Conservation (phyloP, 2,797 vertebrate genomes). For the Loriculus beryllinus region DNA sequence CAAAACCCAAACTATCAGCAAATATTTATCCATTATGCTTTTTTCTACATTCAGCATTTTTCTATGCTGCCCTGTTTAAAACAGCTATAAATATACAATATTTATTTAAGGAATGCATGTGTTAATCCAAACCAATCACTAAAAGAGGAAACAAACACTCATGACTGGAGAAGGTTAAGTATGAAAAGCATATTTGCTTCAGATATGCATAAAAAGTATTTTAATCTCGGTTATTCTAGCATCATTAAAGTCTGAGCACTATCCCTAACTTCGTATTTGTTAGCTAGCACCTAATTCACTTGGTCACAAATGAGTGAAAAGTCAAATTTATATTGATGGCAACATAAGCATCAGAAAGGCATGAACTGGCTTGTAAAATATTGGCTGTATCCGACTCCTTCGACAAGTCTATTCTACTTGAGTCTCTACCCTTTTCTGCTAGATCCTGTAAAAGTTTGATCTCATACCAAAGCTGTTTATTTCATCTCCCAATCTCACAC, state of each 20-base stretch:
- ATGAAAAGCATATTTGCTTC: background rate
- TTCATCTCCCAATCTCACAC: background rate
- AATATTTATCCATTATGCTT: background rate
- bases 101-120: background rate
- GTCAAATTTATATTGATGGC: background rate
- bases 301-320: background rate
- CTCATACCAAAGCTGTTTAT: background rate
- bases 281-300: background rate
- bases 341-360: background rate
- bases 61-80: background rate
- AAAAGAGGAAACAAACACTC: background rate
- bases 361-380: background rate
- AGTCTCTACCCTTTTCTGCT: background rate
- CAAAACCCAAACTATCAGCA: background rate
- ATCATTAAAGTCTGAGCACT: background rate
- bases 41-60: background rate
- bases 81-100: background rate
- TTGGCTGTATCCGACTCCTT: background rate
- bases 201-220: background rate
- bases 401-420: background rate
- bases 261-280: background rate
- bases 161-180: background rate
- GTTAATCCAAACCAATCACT: background rate
- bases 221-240: background rate
- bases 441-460: too few species aligned